Evolutionary conservation across 2,113 vertebrate genomes (phyloP).

Genomic region (Podiceps cristatus): DNA sequence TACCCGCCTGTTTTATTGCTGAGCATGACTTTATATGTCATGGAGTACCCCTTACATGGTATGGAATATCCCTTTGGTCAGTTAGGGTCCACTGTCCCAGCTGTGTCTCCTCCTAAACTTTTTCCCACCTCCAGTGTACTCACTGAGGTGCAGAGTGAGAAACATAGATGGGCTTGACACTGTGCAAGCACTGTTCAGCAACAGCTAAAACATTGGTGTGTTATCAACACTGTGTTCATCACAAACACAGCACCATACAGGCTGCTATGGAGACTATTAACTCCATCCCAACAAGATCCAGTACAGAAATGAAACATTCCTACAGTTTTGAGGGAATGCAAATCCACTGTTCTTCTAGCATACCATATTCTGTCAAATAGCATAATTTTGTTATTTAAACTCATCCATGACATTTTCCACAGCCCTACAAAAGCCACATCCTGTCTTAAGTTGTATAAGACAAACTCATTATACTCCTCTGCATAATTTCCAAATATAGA

Average conservation of each 20-base stretch:
- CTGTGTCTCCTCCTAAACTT: not conserved
- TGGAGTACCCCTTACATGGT: not conserved
- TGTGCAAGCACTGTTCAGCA: rapidly evolving
- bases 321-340: not conserved
- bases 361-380: not conserved
- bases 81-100: not conserved
- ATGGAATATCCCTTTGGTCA: not conserved
- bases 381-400: not conserved
- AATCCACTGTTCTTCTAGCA: not conserved
- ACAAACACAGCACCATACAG: not conserved
- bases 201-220: not conserved
- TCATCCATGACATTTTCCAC: rapidly evolving
- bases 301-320: not conserved
- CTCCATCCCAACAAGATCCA: not conserved
- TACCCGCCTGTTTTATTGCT: not conserved
- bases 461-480: not conserved
- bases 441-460: not conserved
- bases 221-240: not conserved
- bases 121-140: not conserved
- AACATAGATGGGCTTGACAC: not conserved
- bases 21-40: not conserved
- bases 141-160: not conserved
- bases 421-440: not conserved
- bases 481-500: not conserved
- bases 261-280: not conserved